phyloP scores from a whole-genome alignment of 2,113 vertebrate species.

The Salvator merianae region DNA sequence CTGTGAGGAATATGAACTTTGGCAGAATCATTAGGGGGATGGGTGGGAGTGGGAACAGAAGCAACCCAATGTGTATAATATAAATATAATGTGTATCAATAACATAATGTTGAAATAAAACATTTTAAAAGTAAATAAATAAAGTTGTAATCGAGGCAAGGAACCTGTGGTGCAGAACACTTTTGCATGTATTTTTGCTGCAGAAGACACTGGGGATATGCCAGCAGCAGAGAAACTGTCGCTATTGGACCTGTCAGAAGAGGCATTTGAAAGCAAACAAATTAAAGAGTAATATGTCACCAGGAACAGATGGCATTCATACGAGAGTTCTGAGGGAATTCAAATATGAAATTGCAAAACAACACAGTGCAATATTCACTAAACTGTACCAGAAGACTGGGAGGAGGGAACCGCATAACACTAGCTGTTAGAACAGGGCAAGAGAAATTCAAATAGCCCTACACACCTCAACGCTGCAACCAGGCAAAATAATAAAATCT shows the following conservation, averaged over 20 bases:
- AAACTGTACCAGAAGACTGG: not conserved
- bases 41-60: no score
- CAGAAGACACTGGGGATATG: slow-evolving; percentile 13
- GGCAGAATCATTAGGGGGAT: slow-evolving; percentile 3
- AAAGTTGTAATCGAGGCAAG: slow-evolving; percentile 9
- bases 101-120: no score
- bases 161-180: slow-evolving; percentile 3
- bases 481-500: not conserved
- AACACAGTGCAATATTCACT: slow-evolving; percentile 8
- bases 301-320: slow-evolving; percentile 20
- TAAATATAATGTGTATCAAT: no score
- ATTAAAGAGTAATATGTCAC: slow-evolving; percentile 20
- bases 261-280: slow-evolving; percentile 16
- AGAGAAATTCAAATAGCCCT: not conserved
- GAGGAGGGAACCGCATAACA: not conserved
- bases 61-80: no score
- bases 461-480: not conserved
- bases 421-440: not conserved
- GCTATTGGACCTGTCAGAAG: slow-evolving; percentile 8
- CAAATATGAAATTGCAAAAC: slow-evolving; percentile 22
- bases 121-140: slow-evolving; percentile 22
- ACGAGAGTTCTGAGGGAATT: slow-evolving; percentile 13
- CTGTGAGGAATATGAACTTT: no score
- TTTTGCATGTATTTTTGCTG: slow-evolving; percentile 7
- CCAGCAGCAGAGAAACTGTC: slow-evolving; percentile 13